Base-by-base conservation (phyloP, 2,888 invertebrate genomes). In the Gymnoscelis rufifasciata region DNA sequence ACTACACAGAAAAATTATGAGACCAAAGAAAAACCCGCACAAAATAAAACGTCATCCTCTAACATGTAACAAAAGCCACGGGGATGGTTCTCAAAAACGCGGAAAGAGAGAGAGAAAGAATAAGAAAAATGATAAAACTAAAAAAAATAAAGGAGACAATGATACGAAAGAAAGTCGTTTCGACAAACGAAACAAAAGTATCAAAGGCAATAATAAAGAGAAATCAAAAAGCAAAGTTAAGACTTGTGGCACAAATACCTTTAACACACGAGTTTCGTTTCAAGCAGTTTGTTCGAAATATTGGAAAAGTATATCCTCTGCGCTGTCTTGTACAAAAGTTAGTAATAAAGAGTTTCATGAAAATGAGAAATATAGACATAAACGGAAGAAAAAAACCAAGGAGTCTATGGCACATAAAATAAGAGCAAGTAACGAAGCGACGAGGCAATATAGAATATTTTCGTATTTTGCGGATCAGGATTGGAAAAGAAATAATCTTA, bases 281-380 rank as follows among this genome's bases (percentile, higher is more conserved):
- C 27, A 52, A n/a, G 26, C 38, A 5, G 12, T 3, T 8, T 46
- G 43, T 13, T 43, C 59, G n/a, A 54, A 50, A 27, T 61, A 60
- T 37, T 70, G 66, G 67, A 59, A 55, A 10, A 53, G 47, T 43
- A 47, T 63, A 1, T 65, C 7, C 61, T 56, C 55, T 38, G 40
- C 51, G 8, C 47, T 55, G 13, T 59, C 57, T 15, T 54, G 41
- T 13, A 44, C 43, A 11, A 45, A 47, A 7, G 30, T 28, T 0
- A 23, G 19, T 1, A 43, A 40, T n/a, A 44, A 41, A 14, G 47
- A 51, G 6, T 45, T 44, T 13, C 33, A 45, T 6, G 13, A 37
- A 3, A 33, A 31, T 3, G 55, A 58, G 35, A 61, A 60, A 23
- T 66, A 59, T 14, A 62, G 55, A 23, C 67, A 71, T 40, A 82